Percentiles rank a stretch among this genome's conserved stretches.
These are phyloP conservation scores for Nyleta sp. DNA, from an alignment of 2,888 invertebrate species.

Conservation along the genomic window DNA sequence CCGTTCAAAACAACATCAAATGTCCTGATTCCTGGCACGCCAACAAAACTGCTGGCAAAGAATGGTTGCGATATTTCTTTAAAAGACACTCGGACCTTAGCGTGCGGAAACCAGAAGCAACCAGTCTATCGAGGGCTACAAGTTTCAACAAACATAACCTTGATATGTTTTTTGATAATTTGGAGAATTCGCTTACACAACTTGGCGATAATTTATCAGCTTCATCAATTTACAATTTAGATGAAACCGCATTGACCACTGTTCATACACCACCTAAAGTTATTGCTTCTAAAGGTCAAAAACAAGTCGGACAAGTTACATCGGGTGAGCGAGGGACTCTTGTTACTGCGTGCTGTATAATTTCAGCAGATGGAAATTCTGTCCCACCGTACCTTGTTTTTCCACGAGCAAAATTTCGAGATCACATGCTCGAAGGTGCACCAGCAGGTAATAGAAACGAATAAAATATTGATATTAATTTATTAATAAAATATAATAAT, in stretches of 20 bases:
- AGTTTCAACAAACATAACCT: slow-evolving; percentile 70
- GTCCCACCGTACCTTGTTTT: slow-evolving; percentile 79
- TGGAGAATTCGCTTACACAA: slow-evolving; percentile 60
- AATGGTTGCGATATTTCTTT: slow-evolving; percentile 66
- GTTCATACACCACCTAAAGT: slow-evolving; percentile 78
- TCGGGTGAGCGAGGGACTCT: slow-evolving; percentile 78
- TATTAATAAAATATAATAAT: too few relatives aligned
- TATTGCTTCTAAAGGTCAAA: slow-evolving; percentile 76
- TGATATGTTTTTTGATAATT: slow-evolving; percentile 67
- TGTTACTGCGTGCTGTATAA: slow-evolving; percentile 74
- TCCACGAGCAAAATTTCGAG: slow-evolving; percentile 72
- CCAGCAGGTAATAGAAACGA: slow-evolving; percentile 77
- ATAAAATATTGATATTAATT: too few relatives aligned
- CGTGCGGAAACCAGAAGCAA: slow-evolving; percentile 70
- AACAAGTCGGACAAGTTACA: slow-evolving; percentile 79
- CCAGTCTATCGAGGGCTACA: slow-evolving; percentile 67
- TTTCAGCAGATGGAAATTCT: slow-evolving; percentile 76
- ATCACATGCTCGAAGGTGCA: slow-evolving; percentile 73
- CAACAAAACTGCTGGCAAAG: slow-evolving; percentile 64
- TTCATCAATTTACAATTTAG: slow-evolving; percentile 77
- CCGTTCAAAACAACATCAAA: slow-evolving; percentile 47
- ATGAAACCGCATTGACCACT: slow-evolving; percentile 80
- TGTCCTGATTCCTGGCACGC: slow-evolving; percentile 63
- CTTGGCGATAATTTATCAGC: slow-evolving; percentile 62
- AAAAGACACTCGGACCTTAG: slow-evolving; percentile 61